Percentiles rank a stretch among this genome's conserved stretches.
phyloP scores from a whole-genome alignment of 2,797 vertebrate species.

The Poeciliopsis turneri region DNA sequence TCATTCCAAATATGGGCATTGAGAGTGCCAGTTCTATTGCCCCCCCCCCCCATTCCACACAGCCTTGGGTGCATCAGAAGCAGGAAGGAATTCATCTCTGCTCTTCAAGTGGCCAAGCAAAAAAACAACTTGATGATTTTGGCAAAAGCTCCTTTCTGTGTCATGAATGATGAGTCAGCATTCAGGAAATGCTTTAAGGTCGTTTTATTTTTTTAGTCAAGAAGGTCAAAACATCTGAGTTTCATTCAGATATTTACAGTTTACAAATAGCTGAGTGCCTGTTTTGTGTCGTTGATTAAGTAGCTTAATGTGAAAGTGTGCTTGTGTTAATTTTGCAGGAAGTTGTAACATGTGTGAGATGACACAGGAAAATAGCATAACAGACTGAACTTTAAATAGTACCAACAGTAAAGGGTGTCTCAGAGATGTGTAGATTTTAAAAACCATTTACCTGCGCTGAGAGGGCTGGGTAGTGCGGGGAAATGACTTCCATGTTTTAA shows the following conservation, averaged over 20 bases:
- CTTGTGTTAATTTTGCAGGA: slow-evolving; percentile 46
- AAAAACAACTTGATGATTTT: slow-evolving; percentile 25
- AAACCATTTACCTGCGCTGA: neutral
- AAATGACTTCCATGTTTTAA: neutral
- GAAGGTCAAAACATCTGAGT: slow-evolving; percentile 30
- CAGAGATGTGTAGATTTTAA: neutral
- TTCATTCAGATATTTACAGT: slow-evolving; percentile 27
- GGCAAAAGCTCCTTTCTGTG: slow-evolving; percentile 45
- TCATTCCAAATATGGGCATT: slow-evolving; percentile 81
- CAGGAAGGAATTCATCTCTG: slow-evolving; percentile 58
- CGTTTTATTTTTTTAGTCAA: slow-evolving; percentile 38
- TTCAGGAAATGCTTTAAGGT: slow-evolving; percentile 47
- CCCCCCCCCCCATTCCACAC: slow-evolving; percentile 1
- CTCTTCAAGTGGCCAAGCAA: slow-evolving; percentile 49
- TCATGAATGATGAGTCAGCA: slow-evolving; percentile 59
- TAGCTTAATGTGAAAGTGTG: slow-evolving; percentile 58
- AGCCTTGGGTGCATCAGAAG: slow-evolving; percentile 29
- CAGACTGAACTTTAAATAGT: slow-evolving; percentile 23
- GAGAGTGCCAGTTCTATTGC: slow-evolving; percentile 50
- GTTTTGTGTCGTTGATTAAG: slow-evolving; percentile 52
- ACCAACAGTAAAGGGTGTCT: neutral
- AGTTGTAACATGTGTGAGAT: slow-evolving; percentile 60
- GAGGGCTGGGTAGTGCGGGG: neutral
- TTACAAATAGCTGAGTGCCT: slow-evolving; percentile 45
- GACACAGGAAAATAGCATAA: slow-evolving; percentile 26